Evolutionary conservation across 2,113 vertebrate species (phyloP), one percentile per base, ranked within the genome.

Genomic region (Rhegmatorhina hoffmannsi): DNA sequence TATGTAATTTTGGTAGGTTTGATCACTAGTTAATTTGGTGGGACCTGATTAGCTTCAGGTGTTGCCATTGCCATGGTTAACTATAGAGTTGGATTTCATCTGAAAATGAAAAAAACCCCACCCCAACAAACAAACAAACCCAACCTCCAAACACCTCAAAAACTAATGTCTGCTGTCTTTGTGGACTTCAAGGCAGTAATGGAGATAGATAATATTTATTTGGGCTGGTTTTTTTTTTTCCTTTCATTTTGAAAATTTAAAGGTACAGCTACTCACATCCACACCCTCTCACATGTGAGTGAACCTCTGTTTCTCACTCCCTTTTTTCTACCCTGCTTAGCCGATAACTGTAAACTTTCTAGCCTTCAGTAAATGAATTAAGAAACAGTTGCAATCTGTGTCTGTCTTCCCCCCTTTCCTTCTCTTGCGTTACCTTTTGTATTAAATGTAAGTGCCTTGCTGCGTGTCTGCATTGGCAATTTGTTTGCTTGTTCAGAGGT

Each of bases 321-420:
- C 24, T 25, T 62, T 11, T 43, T 53, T 58, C 26, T 46, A 10
- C 10, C 7, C 3, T 56, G 17, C 6, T 31, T 52, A 60, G 70
- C 8, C 24, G 6, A 63, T 63, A 34, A 24, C 29, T 75, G 38
- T 60, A 67, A 85, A 56, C 28, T 90, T 90, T n/a, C 2, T 4
- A 75, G 28, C 20, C 29, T 60, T 40, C 29, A 72, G 7, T 43
- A 52, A 90, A 63, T 21, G 1, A 75, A 14, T 56, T 79, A 36
- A 81, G 36, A 79, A 83, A 40, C 6, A 50, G 6, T 43, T 72
- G 28, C 26, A 43, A 34, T 6, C 8, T 49, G 4, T 1, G 1
- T 55, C 29, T 76, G 6, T n/a, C 19, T 63, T 4, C 4, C 2
- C 3, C 1, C 1, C 1, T 1, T 23, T 17, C 47, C 15, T 79